A percentile compares a stretch with the other conserved stretches of the same genome.
These are phyloP conservation scores for Menidia beryllina DNA, from an alignment of 2,113 vertebrate genomes.

Conservation along the genomic window DNA sequence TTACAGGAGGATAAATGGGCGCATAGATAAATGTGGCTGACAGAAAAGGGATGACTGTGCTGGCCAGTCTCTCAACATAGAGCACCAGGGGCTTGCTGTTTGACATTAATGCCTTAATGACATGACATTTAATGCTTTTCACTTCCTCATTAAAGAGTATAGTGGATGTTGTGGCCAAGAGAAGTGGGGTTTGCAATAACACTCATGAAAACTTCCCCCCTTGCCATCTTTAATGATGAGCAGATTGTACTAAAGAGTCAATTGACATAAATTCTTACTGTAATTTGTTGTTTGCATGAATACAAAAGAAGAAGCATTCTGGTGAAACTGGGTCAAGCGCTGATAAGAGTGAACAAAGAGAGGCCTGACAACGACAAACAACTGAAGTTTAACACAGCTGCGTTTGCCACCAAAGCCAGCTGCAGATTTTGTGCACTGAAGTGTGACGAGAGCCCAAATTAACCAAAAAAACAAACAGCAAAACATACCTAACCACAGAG, in stretches of 20 bases:
- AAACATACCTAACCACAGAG: background rate
- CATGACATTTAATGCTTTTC: background rate
- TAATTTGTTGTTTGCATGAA: background rate
- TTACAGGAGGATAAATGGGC: slow-evolving; percentile 71
- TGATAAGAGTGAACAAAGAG: background rate
- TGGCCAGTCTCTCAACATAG: slow-evolving; percentile 47
- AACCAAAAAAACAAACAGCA: background rate
- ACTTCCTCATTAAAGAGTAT: slow-evolving; percentile 16
- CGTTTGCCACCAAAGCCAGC: slow-evolving; percentile 39
- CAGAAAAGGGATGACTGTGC: slow-evolving; percentile 63
- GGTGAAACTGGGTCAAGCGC: slow-evolving; percentile 10
- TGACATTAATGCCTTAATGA: slow-evolving; percentile 5
- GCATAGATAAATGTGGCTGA: slow-evolving; percentile 60
- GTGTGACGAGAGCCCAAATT: slow-evolving; percentile 1
- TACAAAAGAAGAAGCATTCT: background rate
- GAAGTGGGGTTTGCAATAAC: background rate
- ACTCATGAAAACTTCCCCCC: slow-evolving; percentile 13
- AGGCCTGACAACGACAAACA: slow-evolving; percentile 18
- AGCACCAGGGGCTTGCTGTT: slow-evolving; percentile 19
- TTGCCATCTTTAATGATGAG: background rate
- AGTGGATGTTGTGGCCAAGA: background rate
- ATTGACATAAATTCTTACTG: no score
- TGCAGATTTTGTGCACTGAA: slow-evolving; percentile 32
- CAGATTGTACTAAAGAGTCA: background rate
- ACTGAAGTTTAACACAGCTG: slow-evolving; percentile 40